These are phyloP conservation scores for Brachionus sp. DNA, from an alignment of 1,140 invertebrate genomes.

Conservation along the genomic window DNA sequence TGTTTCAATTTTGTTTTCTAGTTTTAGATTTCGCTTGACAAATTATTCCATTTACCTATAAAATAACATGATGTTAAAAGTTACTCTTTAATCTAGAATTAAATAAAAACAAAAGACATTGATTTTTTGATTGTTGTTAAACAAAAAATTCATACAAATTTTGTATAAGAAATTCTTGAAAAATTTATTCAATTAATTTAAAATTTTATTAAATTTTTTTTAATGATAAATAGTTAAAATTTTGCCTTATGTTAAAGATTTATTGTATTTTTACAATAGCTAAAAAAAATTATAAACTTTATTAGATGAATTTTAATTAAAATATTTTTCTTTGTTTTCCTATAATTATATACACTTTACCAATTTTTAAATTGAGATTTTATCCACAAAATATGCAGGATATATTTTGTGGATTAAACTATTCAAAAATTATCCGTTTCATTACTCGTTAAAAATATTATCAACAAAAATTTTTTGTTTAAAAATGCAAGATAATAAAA, in stretches of 20 bases:
- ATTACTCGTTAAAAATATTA: background rate
- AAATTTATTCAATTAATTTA: no score
- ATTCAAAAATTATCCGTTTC: background rate
- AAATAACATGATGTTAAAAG: no score
- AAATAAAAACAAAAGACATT: no score
- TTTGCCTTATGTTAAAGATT: background rate
- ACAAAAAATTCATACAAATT: no score
- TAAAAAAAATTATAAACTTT: background rate
- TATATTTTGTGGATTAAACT: background rate
- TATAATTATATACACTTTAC: background rate
- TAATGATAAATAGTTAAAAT: no score
- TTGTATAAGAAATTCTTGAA: no score
- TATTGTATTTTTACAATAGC: background rate
- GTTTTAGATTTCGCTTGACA: background rate
- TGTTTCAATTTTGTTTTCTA: background rate
- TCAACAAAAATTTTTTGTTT: constrained; percentile 1
- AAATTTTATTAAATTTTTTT: no score
- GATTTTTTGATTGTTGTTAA: no score
- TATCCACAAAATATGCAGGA: background rate
- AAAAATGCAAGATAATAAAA: background rate
- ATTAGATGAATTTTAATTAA: background rate
- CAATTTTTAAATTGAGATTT: background rate
- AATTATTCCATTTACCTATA: no score
- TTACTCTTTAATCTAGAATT: no score
- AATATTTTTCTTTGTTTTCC: background rate